Conservation (phyloP, 2,797 vertebrate genomes). For the Microhierax caerulescens region DNA sequence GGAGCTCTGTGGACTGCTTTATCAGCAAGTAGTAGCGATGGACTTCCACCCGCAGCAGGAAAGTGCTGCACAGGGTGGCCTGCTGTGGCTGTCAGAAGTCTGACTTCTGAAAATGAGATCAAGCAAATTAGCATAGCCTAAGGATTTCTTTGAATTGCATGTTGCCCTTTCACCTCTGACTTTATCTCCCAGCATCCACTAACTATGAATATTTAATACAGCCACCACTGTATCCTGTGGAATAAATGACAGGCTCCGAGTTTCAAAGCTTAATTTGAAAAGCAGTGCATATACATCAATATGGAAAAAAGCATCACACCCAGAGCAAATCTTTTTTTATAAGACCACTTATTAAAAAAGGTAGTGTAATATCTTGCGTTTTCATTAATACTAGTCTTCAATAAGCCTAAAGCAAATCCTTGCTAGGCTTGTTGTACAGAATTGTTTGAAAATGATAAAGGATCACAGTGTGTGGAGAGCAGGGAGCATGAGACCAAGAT, state of each 20-base stretch:
- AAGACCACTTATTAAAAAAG: constrained; percentile 50
- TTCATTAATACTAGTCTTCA: constrained; percentile 60
- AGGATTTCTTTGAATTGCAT: not conserved
- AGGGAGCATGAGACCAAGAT: accelerated
- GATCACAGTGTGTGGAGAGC: not conserved
- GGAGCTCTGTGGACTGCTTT: accelerated
- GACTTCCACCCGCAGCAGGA: not conserved
- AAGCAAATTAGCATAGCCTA: constrained; percentile 3
- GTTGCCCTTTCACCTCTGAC: constrained; percentile 32
- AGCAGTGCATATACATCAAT: not conserved
- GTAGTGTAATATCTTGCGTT: constrained; percentile 50
- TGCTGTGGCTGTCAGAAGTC: not conserved
- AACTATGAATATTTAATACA: constrained; percentile 32
- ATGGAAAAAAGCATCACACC: not conserved
- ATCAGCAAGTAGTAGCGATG: not conserved
- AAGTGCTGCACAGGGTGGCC: not conserved
- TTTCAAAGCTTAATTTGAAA: constrained; percentile 30
- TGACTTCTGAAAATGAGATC: not conserved
- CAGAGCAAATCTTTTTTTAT: constrained; percentile 49
- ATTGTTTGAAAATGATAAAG: not conserved
- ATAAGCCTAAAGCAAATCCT: constrained; percentile 56
- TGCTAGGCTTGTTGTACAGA: not conserved
- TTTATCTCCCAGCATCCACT: not conserved
- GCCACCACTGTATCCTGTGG: not conserved
- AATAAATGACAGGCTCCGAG: not conserved